A percentile compares a stretch with the other conserved stretches of the same genome.
Conservation (phyloP, 2,888 invertebrate genomes). For the Pammene aurita region DNA sequence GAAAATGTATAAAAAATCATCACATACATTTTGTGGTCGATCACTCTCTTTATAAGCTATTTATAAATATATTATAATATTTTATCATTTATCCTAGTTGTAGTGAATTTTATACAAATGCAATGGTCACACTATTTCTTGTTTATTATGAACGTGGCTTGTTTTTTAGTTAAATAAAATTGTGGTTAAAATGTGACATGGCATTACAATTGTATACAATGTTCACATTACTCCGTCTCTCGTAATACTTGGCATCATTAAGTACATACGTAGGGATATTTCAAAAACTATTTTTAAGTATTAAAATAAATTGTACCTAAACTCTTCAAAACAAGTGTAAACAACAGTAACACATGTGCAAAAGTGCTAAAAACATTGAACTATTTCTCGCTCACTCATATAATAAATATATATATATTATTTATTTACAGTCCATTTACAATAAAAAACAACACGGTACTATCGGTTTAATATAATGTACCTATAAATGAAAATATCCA, state of each 20-base stretch:
- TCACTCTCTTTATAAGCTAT: slow-evolving; percentile 16
- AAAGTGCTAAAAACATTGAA: slow-evolving; percentile 32
- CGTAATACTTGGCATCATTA: slow-evolving; percentile 28
- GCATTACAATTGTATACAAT: slow-evolving; percentile 17
- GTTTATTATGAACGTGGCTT: background rate
- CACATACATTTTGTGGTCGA: slow-evolving; percentile 26
- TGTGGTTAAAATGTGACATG: background rate
- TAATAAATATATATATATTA: slow-evolving; percentile 17
- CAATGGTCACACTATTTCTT: slow-evolving; percentile 14
- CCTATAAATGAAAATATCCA: background rate
- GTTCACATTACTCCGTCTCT: slow-evolving; percentile 25
- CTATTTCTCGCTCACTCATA: slow-evolving; percentile 24
- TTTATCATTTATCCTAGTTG: background rate
- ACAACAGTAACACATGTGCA: slow-evolving; percentile 35
- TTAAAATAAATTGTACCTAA: slow-evolving; percentile 35
- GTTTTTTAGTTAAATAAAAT: too few relatives aligned
- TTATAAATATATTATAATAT: slow-evolving; percentile 21
- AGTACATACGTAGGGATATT: slow-evolving; percentile 35
- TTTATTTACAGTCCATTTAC: slow-evolving; percentile 7
- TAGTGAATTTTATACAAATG: slow-evolving; percentile 1
- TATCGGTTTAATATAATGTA: background rate
- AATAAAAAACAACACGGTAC: background rate
- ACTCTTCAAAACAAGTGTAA: slow-evolving; percentile 34
- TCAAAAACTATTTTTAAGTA: slow-evolving; percentile 17
- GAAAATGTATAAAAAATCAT: slow-evolving; percentile 37